Percentiles rank a stretch among this genome's conserved stretches.
phyloP scores from a whole-genome alignment of 2,888 invertebrate species.

The Protonemura montana region DNA sequence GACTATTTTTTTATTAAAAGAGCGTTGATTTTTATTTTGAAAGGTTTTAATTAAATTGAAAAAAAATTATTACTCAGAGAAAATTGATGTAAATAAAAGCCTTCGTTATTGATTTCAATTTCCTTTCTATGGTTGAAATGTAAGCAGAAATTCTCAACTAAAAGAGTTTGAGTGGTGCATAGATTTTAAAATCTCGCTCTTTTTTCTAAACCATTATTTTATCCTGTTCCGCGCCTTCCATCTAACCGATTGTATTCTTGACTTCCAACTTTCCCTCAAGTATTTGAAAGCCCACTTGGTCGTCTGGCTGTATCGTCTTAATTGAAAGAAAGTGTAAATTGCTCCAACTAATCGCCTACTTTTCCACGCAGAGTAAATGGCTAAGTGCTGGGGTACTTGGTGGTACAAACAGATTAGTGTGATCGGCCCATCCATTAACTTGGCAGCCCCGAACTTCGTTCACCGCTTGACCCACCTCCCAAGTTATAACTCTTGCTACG shows the following conservation, averaged over 20 bases:
- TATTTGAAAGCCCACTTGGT: background rate
- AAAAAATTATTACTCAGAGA: background rate
- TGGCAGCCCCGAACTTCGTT: background rate
- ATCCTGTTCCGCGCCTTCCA: background rate
- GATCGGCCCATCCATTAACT: conserved; percentile 19
- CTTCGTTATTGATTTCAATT: background rate
- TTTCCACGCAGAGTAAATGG: background rate
- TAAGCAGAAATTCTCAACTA: background rate
- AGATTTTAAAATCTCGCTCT: background rate
- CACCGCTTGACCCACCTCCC: background rate
- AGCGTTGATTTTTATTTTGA: background rate
- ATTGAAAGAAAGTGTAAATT: conserved; percentile 7
- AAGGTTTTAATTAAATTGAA: background rate
- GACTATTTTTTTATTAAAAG: background rate
- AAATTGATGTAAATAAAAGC: background rate
- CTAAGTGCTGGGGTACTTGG: conserved; percentile 20
- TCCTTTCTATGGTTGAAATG: background rate
- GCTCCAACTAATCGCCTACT: background rate
- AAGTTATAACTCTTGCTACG: background rate
- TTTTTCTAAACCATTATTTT: background rate
- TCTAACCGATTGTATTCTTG: background rate
- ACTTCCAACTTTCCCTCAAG: background rate
- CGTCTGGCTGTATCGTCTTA: background rate
- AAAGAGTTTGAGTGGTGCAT: background rate
- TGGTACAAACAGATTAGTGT: conserved; percentile 25